Evolutionary conservation across 1,140 invertebrate genomes (phyloP).

Genomic region (Odontomachus brunneus): DNA sequence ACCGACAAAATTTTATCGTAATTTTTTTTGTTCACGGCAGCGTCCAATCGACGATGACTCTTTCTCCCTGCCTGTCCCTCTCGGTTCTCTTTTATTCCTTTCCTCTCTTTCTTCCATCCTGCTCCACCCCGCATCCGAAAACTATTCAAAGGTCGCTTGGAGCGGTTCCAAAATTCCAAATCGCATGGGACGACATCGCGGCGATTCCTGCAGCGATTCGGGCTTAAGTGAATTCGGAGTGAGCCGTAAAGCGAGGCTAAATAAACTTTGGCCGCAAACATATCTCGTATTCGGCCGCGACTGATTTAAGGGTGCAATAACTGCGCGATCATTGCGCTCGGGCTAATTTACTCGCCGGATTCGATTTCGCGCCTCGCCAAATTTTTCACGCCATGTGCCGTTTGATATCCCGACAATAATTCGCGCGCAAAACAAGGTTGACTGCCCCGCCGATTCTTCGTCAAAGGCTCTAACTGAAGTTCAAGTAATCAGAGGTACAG

Average conservation of each 20-base stretch:
- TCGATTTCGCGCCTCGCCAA: slow-evolving; percentile 48
- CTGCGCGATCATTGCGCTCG: slow-evolving; percentile 28
- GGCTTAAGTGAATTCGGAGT: slow-evolving; percentile 83
- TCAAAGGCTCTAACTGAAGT: too few relatives aligned
- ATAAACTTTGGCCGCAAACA: slow-evolving; percentile 80
- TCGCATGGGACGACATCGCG: slow-evolving; percentile 76
- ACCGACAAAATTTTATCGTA: slow-evolving; percentile 57
- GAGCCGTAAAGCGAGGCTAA: slow-evolving; percentile 83
- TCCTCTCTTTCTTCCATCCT: slow-evolving; percentile 27
- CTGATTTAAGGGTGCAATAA: slow-evolving; percentile 76
- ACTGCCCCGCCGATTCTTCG: too few relatives aligned
- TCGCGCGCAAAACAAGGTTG: background rate
- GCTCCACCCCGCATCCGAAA: slow-evolving; percentile 69
- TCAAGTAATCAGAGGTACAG: too few relatives aligned
- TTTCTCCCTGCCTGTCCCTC: slow-evolving; percentile 37
- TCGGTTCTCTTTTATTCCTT: slow-evolving; percentile 50
- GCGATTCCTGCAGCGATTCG: slow-evolving; percentile 78
- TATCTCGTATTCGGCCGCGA: slow-evolving; percentile 70
- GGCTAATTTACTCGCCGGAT: slow-evolving; percentile 52
- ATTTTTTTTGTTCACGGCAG: slow-evolving; percentile 56
- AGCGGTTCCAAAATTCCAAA: slow-evolving; percentile 83
- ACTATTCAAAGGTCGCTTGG: slow-evolving; percentile 84
- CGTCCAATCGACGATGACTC: slow-evolving; percentile 65
- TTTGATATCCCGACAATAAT: slow-evolving; percentile 39
- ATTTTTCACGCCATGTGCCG: slow-evolving; percentile 26